Percentiles rank a stretch among this genome's conserved stretches.
These are phyloP conservation scores for Standfussiana lucernea DNA, from an alignment of 2,888 invertebrate species.

Conservation along the genomic window DNA sequence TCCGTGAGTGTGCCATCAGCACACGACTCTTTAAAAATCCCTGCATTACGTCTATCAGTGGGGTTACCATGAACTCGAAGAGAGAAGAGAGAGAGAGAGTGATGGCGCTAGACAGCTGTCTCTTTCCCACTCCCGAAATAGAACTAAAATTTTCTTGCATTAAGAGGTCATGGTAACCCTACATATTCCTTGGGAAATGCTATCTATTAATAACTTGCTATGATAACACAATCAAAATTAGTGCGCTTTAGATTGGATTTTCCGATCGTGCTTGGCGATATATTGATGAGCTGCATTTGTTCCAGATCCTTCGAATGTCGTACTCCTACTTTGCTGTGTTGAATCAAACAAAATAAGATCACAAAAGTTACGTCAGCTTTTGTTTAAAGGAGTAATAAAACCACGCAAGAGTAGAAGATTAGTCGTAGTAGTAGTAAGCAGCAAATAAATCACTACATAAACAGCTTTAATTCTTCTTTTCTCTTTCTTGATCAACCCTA, in stretches of 20 bases:
- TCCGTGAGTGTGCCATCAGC: not conserved
- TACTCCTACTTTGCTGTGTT: constrained; percentile 86
- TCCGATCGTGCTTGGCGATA: not conserved
- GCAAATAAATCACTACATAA: constrained; percentile 7
- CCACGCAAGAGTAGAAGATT: not conserved
- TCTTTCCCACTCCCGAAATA: too few relatives aligned
- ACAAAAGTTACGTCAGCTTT: not conserved
- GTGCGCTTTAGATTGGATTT: not conserved
- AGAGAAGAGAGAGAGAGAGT: too few relatives aligned
- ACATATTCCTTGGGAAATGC: not conserved
- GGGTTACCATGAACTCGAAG: too few relatives aligned
- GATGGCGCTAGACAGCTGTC: too few relatives aligned
- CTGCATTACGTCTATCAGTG: not conserved
- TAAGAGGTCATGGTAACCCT: too few relatives aligned
- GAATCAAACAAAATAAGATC: constrained; percentile 72
- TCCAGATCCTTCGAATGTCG: constrained; percentile 85
- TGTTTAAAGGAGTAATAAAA: not conserved
- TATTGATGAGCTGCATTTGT: not conserved
- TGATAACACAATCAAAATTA: not conserved
- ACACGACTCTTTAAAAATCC: not conserved
- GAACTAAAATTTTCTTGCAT: too few relatives aligned
- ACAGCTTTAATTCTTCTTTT: not conserved
- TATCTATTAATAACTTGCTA: not conserved
- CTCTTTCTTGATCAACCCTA: not conserved
- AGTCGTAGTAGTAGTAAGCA: not conserved